Conservation (phyloP, 2,888 invertebrate species). For the Flexamia atlantica region DNA sequence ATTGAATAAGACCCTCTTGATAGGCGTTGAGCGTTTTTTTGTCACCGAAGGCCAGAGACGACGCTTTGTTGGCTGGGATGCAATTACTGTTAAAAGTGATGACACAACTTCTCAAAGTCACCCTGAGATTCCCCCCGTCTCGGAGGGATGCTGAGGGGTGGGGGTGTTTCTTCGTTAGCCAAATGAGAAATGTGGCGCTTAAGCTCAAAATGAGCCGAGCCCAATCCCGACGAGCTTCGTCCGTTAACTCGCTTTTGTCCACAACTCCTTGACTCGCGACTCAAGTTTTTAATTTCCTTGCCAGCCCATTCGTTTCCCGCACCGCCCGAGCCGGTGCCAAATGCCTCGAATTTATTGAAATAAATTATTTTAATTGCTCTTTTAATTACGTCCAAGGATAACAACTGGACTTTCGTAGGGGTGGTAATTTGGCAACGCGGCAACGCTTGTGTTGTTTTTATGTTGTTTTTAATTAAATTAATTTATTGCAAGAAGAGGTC, state of each 20-base stretch:
- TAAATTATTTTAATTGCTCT: slow-evolving; percentile 46
- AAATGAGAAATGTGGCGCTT: slow-evolving; percentile 63
- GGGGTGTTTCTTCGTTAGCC: slow-evolving; percentile 61
- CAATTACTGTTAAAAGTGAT: slow-evolving; percentile 65
- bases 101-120: slow-evolving; percentile 64
- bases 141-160: not conserved
- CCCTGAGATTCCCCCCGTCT: slow-evolving; percentile 32
- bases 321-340: not conserved
- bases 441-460: slow-evolving; percentile 13
- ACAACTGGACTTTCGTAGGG: slow-evolving; percentile 22
- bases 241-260: slow-evolving; percentile 1
- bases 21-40: slow-evolving; percentile 57
- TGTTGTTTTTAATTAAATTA: slow-evolving; percentile 12
- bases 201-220: slow-evolving; percentile 12
- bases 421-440: slow-evolving; percentile 21
- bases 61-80: slow-evolving; percentile 59
- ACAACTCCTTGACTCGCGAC: not conserved
- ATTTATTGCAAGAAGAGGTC: not conserved
- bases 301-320: slow-evolving; percentile 43
- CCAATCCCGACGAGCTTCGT: not conserved
- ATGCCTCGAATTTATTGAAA: slow-evolving; percentile 33
- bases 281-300: slow-evolving; percentile 48
- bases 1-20: slow-evolving; percentile 57
- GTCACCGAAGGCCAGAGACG: slow-evolving; percentile 3
- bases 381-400: slow-evolving; percentile 43